phyloP scores from a whole-genome alignment of 2,888 invertebrate genomes.

The Cheilosia pagana region DNA sequence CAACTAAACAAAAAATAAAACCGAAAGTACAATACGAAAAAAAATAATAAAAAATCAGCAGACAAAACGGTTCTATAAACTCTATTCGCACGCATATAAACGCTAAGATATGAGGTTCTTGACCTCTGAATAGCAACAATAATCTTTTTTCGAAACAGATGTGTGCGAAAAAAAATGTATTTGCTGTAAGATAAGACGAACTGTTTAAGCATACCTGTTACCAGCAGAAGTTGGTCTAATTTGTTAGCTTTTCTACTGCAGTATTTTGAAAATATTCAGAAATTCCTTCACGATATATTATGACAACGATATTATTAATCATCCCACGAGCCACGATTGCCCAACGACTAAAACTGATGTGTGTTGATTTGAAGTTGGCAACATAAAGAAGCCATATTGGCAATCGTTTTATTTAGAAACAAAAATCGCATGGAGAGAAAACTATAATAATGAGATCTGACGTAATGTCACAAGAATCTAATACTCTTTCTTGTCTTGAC shows the following conservation, averaged over 20 bases:
- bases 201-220: conserved; percentile 2
- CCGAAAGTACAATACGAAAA: conserved; percentile 5
- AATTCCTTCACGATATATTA: neutral
- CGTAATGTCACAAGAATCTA: neutral
- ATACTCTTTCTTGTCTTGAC: neutral
- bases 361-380: neutral
- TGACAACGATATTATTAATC: neutral
- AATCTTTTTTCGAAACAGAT: conserved; percentile 10
- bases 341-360: neutral
- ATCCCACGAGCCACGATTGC: neutral
- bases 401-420: neutral
- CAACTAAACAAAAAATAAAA: neutral
- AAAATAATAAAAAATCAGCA: conserved; percentile 1
- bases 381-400: neutral
- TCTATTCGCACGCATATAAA: conserved; percentile 6
- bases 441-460: neutral
- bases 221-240: conserved; percentile 4
- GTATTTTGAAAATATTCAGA: neutral
- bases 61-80: neutral
- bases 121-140: conserved; percentile 36
- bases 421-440: neutral
- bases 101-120: conserved; percentile 25
- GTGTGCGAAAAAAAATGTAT: conserved; percentile 1
- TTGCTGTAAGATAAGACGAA: neutral
- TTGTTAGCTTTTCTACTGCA: neutral